Evolutionary conservation across 2,113 vertebrate species (phyloP).

Genomic region (Macroglossus sobrinus): DNA sequence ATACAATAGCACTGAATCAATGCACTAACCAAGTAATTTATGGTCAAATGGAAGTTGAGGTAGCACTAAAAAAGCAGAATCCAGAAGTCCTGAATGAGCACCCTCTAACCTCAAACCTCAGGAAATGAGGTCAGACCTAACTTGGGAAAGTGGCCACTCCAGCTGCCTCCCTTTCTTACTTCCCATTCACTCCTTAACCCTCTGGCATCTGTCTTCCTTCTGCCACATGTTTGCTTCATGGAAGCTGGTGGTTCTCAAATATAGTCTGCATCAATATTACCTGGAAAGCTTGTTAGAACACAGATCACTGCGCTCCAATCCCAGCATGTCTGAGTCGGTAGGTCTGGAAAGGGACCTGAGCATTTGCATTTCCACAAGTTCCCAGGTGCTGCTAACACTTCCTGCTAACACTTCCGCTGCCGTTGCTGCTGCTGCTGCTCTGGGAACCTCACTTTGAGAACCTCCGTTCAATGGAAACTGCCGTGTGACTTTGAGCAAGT

Average conservation of each 20-base stretch:
- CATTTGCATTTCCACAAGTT: neutral
- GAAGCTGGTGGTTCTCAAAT: conserved; percentile 31
- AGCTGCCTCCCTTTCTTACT: neutral
- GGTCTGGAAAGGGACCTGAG: neutral
- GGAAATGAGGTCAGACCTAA: conserved; percentile 58
- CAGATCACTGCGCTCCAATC: neutral
- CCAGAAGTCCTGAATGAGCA: neutral
- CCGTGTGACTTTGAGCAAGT: neutral
- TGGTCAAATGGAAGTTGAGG: neutral
- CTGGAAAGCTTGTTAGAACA: neutral
- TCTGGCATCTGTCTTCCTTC: conserved; percentile 33
- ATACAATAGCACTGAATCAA: neutral
- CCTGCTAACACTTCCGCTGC: too few species aligned
- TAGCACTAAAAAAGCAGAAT: conserved; percentile 5
- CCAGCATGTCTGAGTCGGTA: neutral
- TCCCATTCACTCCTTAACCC: neutral
- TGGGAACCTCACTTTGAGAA: neutral
- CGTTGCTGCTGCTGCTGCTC: neutral
- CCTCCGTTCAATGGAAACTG: neutral
- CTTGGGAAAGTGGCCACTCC: neutral
- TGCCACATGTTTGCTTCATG: neutral
- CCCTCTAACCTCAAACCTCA: neutral
- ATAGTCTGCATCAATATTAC: neutral
- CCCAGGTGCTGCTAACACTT: neutral
- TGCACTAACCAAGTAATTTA: neutral